Percentiles rank a stretch among this genome's conserved stretches.
These are phyloP conservation scores for Rhorus exstirpatorius DNA, from an alignment of 2,888 invertebrate genomes.

Conservation along the genomic window DNA sequence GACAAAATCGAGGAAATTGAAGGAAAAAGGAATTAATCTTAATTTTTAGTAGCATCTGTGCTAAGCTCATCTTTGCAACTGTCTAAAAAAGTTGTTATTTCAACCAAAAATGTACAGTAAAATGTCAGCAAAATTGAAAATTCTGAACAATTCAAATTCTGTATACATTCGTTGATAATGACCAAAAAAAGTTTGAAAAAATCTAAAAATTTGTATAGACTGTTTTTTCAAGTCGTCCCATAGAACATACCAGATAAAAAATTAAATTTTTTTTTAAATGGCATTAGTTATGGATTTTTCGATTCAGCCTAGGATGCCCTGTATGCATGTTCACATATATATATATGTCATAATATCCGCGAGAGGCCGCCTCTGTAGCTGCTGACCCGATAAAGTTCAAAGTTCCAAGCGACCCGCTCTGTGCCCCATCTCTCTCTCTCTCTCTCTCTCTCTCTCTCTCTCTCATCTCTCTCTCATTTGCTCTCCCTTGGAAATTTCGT, in stretches of 20 bases:
- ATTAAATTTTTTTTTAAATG: too few species aligned
- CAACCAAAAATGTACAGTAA: too few species aligned
- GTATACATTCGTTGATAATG: too few species aligned
- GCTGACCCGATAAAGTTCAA: conserved; percentile 68
- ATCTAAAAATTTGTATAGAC: background rate
- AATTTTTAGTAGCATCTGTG: too few species aligned
- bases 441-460: background rate
- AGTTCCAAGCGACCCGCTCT: conserved; percentile 51
- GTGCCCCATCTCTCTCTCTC: conserved; percentile 12
- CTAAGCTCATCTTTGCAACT: too few species aligned
- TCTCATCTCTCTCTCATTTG: conserved; percentile 13
- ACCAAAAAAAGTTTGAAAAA: background rate
- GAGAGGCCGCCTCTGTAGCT: conserved; percentile 25
- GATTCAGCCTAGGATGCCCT: background rate
- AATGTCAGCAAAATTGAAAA: too few species aligned
- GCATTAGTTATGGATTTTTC: background rate
- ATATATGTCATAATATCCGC: conserved; percentile 13
- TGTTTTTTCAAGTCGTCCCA: too few species aligned
- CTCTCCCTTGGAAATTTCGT: conserved; percentile 25
- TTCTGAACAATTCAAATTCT: too few species aligned
- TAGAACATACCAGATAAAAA: too few species aligned
- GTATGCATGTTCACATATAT: conserved; percentile 6
- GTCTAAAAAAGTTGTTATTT: too few species aligned
- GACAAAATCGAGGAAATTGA: too few species aligned
- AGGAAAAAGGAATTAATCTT: too few species aligned